Conservation (phyloP, 2,113 vertebrate species). For the Elephas maximus region DNA sequence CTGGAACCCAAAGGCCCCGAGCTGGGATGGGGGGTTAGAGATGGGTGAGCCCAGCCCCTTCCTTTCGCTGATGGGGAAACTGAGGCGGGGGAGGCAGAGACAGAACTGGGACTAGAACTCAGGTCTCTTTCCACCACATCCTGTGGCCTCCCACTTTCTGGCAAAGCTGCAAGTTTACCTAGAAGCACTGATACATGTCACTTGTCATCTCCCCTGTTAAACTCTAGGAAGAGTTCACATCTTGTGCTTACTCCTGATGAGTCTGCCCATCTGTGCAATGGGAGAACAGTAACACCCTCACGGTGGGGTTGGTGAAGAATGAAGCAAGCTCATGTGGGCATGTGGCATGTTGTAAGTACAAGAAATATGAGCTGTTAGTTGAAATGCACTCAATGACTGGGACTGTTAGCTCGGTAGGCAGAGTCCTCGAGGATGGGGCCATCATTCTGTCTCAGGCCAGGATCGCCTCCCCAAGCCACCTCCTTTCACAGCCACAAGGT, state of each 20-base stretch:
- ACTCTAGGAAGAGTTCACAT: neutral
- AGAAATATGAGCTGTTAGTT: neutral
- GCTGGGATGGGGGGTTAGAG: neutral
- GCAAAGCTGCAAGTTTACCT: neutral
- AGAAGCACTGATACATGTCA: neutral
- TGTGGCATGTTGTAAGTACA: fast-evolving
- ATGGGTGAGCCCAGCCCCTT: neutral
- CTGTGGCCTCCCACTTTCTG: fast-evolving
- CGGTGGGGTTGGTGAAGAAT: fast-evolving
- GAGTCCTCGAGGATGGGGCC: neutral
- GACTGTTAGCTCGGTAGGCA: neutral
- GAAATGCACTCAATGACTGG: fast-evolving
- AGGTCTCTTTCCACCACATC: neutral
- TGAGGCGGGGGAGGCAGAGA: neutral
- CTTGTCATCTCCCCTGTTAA: neutral
- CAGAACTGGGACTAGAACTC: neutral
- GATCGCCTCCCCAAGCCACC: too few relatives aligned
- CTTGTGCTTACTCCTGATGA: neutral
- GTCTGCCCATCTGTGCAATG: neutral
- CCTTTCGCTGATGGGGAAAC: neutral
- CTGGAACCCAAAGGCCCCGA: neutral
- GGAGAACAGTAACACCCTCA: fast-evolving
- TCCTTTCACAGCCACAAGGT: neutral
- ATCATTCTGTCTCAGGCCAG: neutral
- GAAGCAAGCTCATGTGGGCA: fast-evolving